Conservation (phyloP, 2,797 vertebrate species). For the Phataginus tetradactyla region DNA sequence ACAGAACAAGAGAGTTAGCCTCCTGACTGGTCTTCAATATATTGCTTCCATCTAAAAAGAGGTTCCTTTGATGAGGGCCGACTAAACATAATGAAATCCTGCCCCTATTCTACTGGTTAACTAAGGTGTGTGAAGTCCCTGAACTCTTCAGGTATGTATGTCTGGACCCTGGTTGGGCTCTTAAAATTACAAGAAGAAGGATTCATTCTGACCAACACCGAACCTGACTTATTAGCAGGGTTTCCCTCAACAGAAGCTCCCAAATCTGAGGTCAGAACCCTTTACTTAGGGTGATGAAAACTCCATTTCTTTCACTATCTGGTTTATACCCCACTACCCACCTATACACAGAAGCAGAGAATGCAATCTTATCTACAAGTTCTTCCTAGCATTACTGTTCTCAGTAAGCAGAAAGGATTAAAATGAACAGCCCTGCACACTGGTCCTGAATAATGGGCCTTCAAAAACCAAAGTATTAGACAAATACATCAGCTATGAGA, state of each 20-base stretch:
- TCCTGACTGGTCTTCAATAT: background rate
- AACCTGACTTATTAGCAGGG: background rate
- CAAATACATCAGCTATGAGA: slow-evolving; percentile 88
- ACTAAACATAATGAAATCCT: slow-evolving; percentile 35
- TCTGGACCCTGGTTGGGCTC: background rate
- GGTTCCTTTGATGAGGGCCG: background rate
- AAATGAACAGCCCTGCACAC: slow-evolving; percentile 81
- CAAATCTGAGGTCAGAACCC: background rate
- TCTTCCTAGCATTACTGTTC: slow-evolving; percentile 73
- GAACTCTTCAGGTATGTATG: background rate
- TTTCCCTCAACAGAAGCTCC: slow-evolving; percentile 27
- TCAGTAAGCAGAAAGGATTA: slow-evolving; percentile 79
- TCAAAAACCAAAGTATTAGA: slow-evolving; percentile 87
- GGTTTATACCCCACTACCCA: slow-evolving; percentile 22
- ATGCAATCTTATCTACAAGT: slow-evolving; percentile 74
- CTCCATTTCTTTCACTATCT: slow-evolving; percentile 52
- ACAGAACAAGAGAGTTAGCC: background rate
- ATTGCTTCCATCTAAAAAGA: background rate
- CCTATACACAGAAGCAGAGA: background rate
- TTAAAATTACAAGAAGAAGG: background rate
- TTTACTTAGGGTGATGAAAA: slow-evolving; percentile 38
- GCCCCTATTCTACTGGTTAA: background rate
- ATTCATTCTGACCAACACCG: background rate
- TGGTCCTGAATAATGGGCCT: slow-evolving; percentile 84
- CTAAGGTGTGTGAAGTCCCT: background rate